phyloP scores from a whole-genome alignment of 2,888 invertebrate species.

The Polyploca ridens region DNA sequence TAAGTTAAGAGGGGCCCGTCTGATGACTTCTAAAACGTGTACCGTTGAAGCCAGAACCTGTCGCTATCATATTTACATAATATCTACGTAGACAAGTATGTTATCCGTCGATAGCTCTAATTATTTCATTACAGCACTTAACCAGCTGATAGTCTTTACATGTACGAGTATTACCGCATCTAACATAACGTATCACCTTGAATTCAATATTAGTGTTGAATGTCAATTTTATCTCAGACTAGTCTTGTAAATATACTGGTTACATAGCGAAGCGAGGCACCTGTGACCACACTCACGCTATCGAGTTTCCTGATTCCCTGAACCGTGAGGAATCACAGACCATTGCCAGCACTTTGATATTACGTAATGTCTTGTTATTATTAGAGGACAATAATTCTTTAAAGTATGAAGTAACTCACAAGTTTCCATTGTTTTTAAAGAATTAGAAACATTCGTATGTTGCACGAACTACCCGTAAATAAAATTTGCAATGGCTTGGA shows the following conservation, averaged over 20 bases:
- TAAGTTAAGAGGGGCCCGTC: background rate
- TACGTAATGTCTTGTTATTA: background rate
- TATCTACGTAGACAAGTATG: background rate
- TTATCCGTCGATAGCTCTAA: background rate
- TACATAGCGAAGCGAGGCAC: conserved; percentile 20
- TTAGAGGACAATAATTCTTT: background rate
- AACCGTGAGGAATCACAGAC: conserved; percentile 34
- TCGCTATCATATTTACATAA: background rate
- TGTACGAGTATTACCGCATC: background rate
- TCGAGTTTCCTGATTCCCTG: conserved; percentile 36
- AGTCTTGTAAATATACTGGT: background rate
- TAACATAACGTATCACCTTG: conserved; percentile 23
- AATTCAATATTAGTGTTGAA: conserved; percentile 38
- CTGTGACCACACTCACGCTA: conserved; percentile 43
- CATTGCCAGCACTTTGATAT: conserved; percentile 7
- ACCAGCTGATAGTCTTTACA: background rate
- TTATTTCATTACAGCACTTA: background rate
- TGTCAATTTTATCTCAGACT: conserved; percentile 24
- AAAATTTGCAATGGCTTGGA: background rate
- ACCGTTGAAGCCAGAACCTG: background rate
- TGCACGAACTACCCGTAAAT: background rate
- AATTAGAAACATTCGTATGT: no score
- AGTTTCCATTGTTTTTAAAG: background rate
- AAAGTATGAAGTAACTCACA: background rate
- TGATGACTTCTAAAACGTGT: conserved; percentile 3